phyloP scores from a whole-genome alignment of 2,113 vertebrate species.

The Heterochromis multidens region DNA sequence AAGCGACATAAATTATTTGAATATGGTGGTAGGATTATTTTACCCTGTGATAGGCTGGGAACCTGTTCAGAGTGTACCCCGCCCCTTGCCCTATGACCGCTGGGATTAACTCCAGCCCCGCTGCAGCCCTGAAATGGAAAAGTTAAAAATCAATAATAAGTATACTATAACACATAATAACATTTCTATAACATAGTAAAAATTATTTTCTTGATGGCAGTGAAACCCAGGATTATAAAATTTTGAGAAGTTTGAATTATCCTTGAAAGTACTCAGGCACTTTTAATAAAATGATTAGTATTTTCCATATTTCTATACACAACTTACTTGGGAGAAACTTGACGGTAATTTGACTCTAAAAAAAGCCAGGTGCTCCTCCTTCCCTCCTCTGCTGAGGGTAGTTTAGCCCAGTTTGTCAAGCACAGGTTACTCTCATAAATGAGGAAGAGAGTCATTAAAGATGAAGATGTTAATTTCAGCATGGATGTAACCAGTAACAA shows the following conservation, averaged over 20 bases:
- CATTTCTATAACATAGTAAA: not conserved
- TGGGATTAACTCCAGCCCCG: not conserved
- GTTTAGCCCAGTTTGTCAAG: conserved; percentile 23
- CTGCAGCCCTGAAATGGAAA: not conserved
- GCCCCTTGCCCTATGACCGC: fast-evolving
- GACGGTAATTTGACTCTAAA: not conserved
- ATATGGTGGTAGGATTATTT: not conserved
- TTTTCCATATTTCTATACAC: not conserved
- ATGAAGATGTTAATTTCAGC: conserved; percentile 50
- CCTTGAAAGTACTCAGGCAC: not conserved
- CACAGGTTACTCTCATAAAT: conserved; percentile 22
- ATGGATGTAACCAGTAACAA: conserved; percentile 42
- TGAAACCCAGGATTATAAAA: not conserved
- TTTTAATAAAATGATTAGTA: not conserved
- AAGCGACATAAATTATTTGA: not conserved
- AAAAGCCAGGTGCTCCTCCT: not conserved
- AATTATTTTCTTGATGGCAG: not conserved
- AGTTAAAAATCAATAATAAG: not conserved
- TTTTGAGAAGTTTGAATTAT: not conserved
- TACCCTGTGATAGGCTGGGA: fast-evolving
- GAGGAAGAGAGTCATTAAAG: conserved; percentile 47
- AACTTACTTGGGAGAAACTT: not conserved
- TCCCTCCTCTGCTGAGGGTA: not conserved
- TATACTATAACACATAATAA: not conserved
- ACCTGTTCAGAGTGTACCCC: not conserved